Evolutionary conservation across 2,113 vertebrate species (phyloP).

Genomic region (Australoheros scitulus): DNA sequence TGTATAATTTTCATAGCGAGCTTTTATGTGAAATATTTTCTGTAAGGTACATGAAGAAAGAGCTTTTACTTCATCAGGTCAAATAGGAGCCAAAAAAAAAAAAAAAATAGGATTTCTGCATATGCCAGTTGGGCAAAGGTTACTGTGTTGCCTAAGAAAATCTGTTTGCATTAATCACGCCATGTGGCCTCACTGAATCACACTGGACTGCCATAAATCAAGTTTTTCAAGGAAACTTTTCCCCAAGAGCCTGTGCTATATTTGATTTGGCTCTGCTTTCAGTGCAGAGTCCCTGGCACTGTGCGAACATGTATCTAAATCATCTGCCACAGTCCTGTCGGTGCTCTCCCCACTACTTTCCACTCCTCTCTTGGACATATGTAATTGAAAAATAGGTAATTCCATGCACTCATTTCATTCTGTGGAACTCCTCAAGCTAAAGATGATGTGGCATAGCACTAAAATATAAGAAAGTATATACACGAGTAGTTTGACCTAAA

Average conservation of each 20-base stretch:
- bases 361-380: conserved; percentile 36
- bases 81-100: conserved; percentile 15
- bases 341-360: conserved; percentile 24
- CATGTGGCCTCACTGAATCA: conserved; percentile 54
- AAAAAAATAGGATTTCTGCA: conserved; percentile 21
- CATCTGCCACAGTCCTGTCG: conserved; percentile 55
- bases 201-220: conserved; percentile 64
- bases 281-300: conserved; percentile 55
- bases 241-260: conserved; percentile 72
- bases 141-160: conserved; percentile 60
- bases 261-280: conserved; percentile 71
- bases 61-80: conserved; percentile 2
- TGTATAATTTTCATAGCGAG: neutral
- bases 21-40: neutral
- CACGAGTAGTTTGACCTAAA: neutral
- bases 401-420: conserved; percentile 18
- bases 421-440: neutral
- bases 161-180: conserved; percentile 68
- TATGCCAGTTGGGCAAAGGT: conserved; percentile 58
- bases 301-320: conserved; percentile 67
- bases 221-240: conserved; percentile 69
- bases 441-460: neutral
- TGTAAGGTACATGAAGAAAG: neutral
- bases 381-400: conserved; percentile 38
- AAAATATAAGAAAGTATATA: neutral